Evolutionary conservation across 1,140 invertebrate species (phyloP).

Genomic region (Chymomyza costata): DNA sequence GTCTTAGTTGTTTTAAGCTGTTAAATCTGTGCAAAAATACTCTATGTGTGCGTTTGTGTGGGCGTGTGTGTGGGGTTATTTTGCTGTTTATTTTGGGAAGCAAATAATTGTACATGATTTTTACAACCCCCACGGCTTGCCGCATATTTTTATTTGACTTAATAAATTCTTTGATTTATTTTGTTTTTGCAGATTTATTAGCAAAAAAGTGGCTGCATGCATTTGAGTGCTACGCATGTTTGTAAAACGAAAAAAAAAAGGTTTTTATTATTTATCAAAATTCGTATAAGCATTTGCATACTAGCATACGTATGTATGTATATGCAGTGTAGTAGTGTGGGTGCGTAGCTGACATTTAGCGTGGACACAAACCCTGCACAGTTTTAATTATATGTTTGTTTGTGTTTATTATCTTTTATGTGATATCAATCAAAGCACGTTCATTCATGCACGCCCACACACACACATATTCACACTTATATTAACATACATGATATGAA

Average conservation of each 20-base stretch:
- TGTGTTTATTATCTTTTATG: too few species aligned
- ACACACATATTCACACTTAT: too few species aligned
- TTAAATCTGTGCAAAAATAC: too few species aligned
- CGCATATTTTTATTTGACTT: neutral
- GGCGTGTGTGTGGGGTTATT: conserved; percentile 58
- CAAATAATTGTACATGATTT: neutral
- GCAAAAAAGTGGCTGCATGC: neutral
- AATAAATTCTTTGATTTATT: neutral
- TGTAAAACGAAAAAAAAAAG: too few species aligned
- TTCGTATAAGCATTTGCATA: conserved; percentile 12
- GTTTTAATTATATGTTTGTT: too few species aligned
- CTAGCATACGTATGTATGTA: neutral
- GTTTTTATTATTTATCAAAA: conserved; percentile 21
- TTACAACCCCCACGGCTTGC: too few species aligned
- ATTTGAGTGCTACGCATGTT: too few species aligned
- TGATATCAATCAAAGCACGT: too few species aligned
- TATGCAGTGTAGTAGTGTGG: neutral
- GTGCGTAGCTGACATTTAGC: neutral
- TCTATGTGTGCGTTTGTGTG: conserved; percentile 26
- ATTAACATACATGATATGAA: too few species aligned
- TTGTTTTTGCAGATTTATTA: neutral
- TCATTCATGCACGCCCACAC: too few species aligned
- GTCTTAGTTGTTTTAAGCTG: too few species aligned
- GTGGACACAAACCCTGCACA: too few species aligned
- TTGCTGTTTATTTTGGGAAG: conserved; percentile 5